A percentile compares a stretch with the other conserved stretches of the same genome.
Evolutionary conservation across 2,797 vertebrate genomes (phyloP).

Genomic region (Rousettus madagascariensis): DNA sequence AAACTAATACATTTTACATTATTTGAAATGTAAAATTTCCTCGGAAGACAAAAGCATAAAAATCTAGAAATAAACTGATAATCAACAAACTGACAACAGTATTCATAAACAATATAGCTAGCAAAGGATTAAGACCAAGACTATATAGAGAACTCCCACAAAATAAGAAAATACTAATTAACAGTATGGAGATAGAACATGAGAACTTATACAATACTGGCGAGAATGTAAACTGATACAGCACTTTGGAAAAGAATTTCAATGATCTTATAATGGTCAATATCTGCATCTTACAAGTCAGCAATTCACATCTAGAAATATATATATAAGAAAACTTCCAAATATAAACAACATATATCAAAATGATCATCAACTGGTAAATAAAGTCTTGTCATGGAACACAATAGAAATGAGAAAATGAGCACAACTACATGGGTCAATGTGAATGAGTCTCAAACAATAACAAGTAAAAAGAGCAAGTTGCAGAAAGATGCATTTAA

Average conservation of each 20-base stretch:
- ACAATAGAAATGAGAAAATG: slow-evolving; percentile 5
- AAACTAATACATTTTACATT: slow-evolving; percentile 18
- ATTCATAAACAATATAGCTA: not conserved
- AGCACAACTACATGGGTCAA: not conserved
- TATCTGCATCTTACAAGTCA: not conserved
- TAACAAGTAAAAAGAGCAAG: not conserved
- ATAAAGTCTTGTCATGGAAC: not conserved
- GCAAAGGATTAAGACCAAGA: not conserved
- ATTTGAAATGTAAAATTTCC: slow-evolving; percentile 37
- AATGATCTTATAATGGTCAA: not conserved
- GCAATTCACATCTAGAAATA: not conserved
- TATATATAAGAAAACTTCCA: not conserved
- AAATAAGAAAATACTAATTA: not conserved
- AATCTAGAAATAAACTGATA: not conserved
- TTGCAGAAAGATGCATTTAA: not conserved
- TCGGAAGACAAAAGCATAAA: slow-evolving; percentile 1
- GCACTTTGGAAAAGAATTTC: not conserved
- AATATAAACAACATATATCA: not conserved
- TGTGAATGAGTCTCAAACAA: not conserved
- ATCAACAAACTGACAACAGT: not conserved
- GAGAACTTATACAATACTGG: not conserved
- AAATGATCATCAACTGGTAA: slow-evolving; percentile 1
- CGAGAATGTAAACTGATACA: not conserved
- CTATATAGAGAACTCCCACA: not conserved
- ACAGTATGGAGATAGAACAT: not conserved